Conservation (phyloP, 2,113 vertebrate genomes). For the Sterrhoptilus dennistouni region DNA sequence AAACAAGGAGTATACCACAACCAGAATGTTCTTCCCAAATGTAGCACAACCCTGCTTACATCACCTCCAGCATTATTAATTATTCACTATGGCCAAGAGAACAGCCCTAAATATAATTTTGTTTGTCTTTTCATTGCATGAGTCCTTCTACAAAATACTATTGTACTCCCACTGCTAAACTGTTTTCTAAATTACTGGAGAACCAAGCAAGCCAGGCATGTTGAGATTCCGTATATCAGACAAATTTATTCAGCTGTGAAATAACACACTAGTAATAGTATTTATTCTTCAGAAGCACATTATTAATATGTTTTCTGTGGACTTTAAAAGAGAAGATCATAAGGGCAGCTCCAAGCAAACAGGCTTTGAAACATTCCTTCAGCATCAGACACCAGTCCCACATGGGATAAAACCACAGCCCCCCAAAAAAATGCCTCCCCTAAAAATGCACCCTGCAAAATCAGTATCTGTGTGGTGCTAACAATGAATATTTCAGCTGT, state of each 20-base stretch:
- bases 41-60: constrained; percentile 26
- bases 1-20: constrained; percentile 27
- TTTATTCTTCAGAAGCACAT: neutral
- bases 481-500: neutral
- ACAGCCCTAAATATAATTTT: neutral
- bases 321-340: neutral
- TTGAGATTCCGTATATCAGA: neutral
- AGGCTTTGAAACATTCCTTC: neutral
- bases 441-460: neutral
- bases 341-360: neutral
- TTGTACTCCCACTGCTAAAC: neutral
- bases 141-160: neutral
- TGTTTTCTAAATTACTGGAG: neutral
- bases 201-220: neutral
- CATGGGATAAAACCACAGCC: neutral
- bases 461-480: neutral
- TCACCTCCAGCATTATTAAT: constrained; percentile 36
- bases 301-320: neutral
- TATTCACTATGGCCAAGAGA: constrained; percentile 13
- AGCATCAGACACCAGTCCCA: neutral
- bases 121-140: neutral
- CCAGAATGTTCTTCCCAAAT: constrained; percentile 41
- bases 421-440: neutral
- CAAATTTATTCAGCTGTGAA: neutral
- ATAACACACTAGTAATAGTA: neutral